These are phyloP conservation scores for Gobius niger DNA, from an alignment of 2,113 vertebrate genomes.

Conservation along the genomic window DNA sequence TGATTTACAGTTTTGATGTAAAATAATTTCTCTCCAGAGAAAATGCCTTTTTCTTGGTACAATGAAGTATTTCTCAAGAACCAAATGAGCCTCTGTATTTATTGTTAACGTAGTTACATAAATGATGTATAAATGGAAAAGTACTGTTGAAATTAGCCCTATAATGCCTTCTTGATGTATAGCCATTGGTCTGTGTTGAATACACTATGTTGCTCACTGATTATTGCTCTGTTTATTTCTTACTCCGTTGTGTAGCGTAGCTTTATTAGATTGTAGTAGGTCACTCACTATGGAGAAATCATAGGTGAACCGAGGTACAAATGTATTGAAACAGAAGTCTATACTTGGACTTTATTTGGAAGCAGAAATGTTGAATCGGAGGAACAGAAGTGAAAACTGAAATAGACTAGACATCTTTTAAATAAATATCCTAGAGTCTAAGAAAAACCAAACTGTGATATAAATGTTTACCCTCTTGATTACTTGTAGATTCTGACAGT, in stretches of 20 bases:
- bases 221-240: slow-evolving; percentile 59
- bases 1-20: slow-evolving; percentile 68
- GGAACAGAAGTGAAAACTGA: slow-evolving; percentile 13
- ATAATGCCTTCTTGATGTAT: slow-evolving; percentile 59
- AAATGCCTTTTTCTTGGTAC: slow-evolving; percentile 67
- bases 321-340: neutral
- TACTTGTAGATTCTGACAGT: slow-evolving; percentile 34
- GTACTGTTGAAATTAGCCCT: slow-evolving; percentile 56
- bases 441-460: slow-evolving; percentile 18
- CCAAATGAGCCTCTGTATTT: slow-evolving; percentile 69
- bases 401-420: slow-evolving; percentile 16
- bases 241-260: slow-evolving; percentile 15
- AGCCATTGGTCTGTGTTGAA: slow-evolving; percentile 67
- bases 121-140: slow-evolving; percentile 53
- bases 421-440: slow-evolving; percentile 9
- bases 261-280: slow-evolving; percentile 13
- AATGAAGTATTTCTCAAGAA: slow-evolving; percentile 71
- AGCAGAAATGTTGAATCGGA: slow-evolving; percentile 10
- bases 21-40: slow-evolving; percentile 62
- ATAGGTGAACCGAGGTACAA: neutral
- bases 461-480: slow-evolving; percentile 20
- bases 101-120: slow-evolving; percentile 63
- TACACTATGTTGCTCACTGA: slow-evolving; percentile 57
- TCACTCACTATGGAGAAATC: slow-evolving; percentile 3
- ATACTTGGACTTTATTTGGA: neutral